Evolutionary conservation across 1,140 invertebrate genomes (phyloP).

Genomic region (Apolygus lucorum): DNA sequence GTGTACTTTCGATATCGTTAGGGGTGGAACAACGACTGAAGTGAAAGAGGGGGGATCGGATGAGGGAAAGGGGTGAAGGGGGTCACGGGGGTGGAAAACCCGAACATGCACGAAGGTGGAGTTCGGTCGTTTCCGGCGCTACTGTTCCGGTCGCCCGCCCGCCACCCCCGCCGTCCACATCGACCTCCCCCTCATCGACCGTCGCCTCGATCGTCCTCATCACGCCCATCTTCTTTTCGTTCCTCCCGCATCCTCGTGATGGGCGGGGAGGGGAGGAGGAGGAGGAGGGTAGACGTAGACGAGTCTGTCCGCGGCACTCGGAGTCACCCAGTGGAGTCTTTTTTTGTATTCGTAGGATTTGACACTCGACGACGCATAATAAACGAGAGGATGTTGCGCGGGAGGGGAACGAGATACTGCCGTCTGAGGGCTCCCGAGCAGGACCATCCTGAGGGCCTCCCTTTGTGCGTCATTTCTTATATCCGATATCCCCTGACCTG

Average conservation of each 20-base stretch:
- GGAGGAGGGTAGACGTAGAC: no score
- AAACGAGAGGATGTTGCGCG: background rate
- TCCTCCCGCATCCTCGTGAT: background rate
- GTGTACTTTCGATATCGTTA: no score
- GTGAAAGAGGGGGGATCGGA: no score
- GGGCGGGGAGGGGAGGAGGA: no score
- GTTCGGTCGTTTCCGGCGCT: background rate
- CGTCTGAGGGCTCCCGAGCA: background rate
- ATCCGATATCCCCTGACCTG: no score
- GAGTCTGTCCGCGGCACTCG: no score
- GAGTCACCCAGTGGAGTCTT: constrained; percentile 14
- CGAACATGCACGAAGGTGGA: no score
- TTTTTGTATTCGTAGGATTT: constrained; percentile 10
- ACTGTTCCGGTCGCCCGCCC: background rate
- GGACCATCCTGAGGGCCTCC: no score
- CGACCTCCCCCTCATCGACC: background rate
- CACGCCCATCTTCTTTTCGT: constrained; percentile 2
- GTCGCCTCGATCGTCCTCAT: background rate
- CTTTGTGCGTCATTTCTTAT: no score
- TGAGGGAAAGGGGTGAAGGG: background rate
- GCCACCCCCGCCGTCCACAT: background rate
- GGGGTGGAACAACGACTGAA: no score
- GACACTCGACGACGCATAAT: background rate
- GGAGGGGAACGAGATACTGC: background rate
- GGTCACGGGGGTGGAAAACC: background rate